Evolutionary conservation across 2,113 vertebrate genomes (phyloP).

Genomic region (Ivindomyrus marchei): DNA sequence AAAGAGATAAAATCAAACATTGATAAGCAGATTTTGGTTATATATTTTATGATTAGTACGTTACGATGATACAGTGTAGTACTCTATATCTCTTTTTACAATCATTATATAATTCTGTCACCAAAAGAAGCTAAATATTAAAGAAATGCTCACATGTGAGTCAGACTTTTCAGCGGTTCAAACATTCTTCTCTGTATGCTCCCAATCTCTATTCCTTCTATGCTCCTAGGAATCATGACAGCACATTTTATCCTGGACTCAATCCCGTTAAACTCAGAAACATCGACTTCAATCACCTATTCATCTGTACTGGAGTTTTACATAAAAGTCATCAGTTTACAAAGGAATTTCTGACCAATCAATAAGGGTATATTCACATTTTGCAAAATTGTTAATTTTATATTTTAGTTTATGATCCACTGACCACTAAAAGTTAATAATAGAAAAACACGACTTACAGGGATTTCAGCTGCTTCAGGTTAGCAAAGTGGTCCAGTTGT

Average conservation of each 20-base stretch:
- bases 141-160: slow-evolving; percentile 81
- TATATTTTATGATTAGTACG: neutral
- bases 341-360: neutral
- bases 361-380: neutral
- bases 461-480: slow-evolving; percentile 79
- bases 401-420: neutral
- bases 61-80: neutral
- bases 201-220: slow-evolving; percentile 87
- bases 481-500: slow-evolving; percentile 81
- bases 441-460: slow-evolving; percentile 72
- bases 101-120: neutral
- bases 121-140: neutral
- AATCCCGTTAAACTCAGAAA: neutral
- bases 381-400: neutral
- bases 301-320: neutral
- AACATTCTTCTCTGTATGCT: slow-evolving; percentile 93
- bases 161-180: slow-evolving; percentile 76
- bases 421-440: neutral
- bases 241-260: neutral
- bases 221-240: slow-evolving; percentile 66
- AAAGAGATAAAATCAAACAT: neutral
- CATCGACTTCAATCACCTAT: neutral
- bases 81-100: neutral
- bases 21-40: neutral
- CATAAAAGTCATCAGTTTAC: neutral